Conservation (phyloP, 2,797 vertebrate species). For the Pseudochaenichthys georgianus region DNA sequence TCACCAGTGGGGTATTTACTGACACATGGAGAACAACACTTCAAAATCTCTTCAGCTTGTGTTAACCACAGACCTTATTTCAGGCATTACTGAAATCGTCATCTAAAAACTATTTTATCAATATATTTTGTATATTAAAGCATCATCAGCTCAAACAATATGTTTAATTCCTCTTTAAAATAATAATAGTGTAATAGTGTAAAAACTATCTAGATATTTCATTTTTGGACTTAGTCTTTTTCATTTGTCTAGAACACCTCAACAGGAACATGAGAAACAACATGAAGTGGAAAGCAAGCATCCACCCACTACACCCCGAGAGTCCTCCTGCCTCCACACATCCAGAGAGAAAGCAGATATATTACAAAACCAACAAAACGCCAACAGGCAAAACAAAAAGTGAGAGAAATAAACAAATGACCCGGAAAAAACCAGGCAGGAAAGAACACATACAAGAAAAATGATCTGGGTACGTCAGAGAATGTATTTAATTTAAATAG, state of each 20-base stretch:
- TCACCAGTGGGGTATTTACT: no score
- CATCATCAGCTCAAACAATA: no score
- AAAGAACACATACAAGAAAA: neutral
- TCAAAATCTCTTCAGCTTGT: no score
- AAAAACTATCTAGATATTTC: neutral
- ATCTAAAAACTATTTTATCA: no score
- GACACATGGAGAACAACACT: no score
- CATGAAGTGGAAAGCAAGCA: neutral
- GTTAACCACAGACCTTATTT: no score
- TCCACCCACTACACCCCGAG: neutral
- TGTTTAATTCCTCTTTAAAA: neutral
- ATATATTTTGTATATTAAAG: neutral
- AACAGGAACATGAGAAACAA: no score
- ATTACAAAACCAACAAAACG: neutral
- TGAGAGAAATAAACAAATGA: constrained; percentile 10
- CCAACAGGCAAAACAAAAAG: neutral
- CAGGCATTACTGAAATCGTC: no score
- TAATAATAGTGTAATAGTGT: neutral
- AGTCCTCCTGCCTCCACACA: neutral
- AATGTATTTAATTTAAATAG: neutral
- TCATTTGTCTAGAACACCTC: no score
- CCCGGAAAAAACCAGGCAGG: neutral
- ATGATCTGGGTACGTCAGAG: neutral
- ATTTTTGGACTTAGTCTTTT: no score
- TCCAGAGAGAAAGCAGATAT: neutral